phyloP scores from a whole-genome alignment of 2,888 invertebrate genomes.

The Dysmachus trigonus region DNA sequence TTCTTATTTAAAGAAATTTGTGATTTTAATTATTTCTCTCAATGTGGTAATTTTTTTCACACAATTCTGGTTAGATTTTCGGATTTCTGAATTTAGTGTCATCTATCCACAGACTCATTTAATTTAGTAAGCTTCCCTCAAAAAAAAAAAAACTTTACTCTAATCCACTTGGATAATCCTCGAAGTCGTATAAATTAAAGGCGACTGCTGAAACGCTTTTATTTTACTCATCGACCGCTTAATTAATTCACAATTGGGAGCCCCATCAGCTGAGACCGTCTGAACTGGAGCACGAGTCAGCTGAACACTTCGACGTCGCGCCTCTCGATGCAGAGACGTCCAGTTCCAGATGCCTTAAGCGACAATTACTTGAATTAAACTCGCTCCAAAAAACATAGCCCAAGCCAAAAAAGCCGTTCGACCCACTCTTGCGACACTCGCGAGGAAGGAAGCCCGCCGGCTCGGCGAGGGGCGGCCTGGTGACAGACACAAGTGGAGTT shows the following conservation, averaged over 20 bases:
- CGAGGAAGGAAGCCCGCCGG: neutral
- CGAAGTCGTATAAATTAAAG: neutral
- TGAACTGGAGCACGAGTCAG: neutral
- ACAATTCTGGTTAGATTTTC: too few relatives aligned
- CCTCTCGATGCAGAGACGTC: too few relatives aligned
- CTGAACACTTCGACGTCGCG: neutral
- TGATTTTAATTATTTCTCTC: too few relatives aligned
- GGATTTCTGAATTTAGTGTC: too few relatives aligned
- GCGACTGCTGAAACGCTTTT: neutral
- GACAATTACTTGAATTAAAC: neutral
- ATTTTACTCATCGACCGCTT: neutral
- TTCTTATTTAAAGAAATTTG: too few relatives aligned
- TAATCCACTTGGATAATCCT: neutral
- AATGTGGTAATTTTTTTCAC: too few relatives aligned
- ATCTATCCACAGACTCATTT: too few relatives aligned
- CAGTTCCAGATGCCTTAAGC: neutral
- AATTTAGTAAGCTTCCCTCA: too few relatives aligned
- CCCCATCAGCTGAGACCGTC: neutral
- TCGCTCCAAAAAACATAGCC: neutral
- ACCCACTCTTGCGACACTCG: too few relatives aligned
- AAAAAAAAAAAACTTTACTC: too few relatives aligned
- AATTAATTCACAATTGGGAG: neutral
- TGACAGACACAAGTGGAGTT: neutral
- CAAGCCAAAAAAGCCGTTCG: too few relatives aligned
- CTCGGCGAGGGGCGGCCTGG: neutral